Evolutionary conservation across 1,140 invertebrate species (phyloP).

Genomic region (Batillaria attramentaria): DNA sequence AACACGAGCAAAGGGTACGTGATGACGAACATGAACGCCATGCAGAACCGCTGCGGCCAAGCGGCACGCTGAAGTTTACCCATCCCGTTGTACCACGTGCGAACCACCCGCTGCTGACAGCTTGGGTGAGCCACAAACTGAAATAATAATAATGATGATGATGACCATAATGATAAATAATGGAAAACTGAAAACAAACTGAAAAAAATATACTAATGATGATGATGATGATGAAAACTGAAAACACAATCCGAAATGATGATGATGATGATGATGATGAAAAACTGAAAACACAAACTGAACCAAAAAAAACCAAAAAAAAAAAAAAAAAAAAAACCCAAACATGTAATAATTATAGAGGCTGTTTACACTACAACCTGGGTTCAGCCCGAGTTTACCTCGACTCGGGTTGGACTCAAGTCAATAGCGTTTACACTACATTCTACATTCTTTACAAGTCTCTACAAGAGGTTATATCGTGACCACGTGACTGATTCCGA

Average conservation of each 20-base stretch:
- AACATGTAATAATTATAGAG: too few species aligned
- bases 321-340: too few species aligned
- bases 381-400: too few species aligned
- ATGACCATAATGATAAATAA: neutral
- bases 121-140: constrained; percentile 72
- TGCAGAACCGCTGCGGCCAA: constrained; percentile 43
- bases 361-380: too few species aligned
- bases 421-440: too few species aligned
- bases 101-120: constrained; percentile 69
- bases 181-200: neutral
- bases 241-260: neutral
- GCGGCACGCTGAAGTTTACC: constrained; percentile 51
- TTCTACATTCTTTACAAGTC: too few species aligned
- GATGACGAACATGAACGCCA: constrained; percentile 54
- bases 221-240: neutral
- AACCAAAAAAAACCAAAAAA: too few species aligned
- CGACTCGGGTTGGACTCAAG: too few species aligned
- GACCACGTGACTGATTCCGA: too few species aligned
- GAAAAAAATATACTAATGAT: neutral
- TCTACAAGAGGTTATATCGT: too few species aligned
- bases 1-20: constrained; percentile 62
- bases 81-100: constrained; percentile 72
- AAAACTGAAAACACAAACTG: neutral
- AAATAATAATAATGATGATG: constrained; percentile 38
- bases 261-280: too few species aligned